phyloP scores from a whole-genome alignment of 1,140 invertebrate genomes.

The Monomorium pharaonis region DNA sequence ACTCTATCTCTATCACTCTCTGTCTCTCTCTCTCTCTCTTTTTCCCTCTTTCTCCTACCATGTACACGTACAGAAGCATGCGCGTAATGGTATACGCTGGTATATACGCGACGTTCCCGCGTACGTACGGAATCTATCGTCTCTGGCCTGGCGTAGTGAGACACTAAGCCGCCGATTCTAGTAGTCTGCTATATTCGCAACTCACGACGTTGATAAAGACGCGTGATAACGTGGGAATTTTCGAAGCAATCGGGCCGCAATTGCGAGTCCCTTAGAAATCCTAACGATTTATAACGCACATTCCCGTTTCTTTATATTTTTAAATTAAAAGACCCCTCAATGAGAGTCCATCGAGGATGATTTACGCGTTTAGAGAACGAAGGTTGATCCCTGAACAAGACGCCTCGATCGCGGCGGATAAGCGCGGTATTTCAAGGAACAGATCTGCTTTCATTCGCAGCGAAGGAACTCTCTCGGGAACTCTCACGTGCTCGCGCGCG shows the following conservation, averaged over 20 bases:
- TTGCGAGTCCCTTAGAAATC: neutral
- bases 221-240: slow-evolving; percentile 22
- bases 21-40: neutral
- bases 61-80: slow-evolving; percentile 71
- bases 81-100: slow-evolving; percentile 58
- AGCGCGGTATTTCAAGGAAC: neutral
- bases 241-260: neutral
- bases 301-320: neutral
- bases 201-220: neutral
- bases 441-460: slow-evolving; percentile 21
- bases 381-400: neutral
- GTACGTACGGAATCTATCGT: slow-evolving; percentile 73
- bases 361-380: neutral
- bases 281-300: neutral
- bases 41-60: neutral
- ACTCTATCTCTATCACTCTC: slow-evolving; percentile 22
- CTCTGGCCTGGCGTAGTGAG: slow-evolving; percentile 67
- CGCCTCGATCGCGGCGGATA: neutral
- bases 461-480: slow-evolving; percentile 14
- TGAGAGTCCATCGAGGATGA: neutral
- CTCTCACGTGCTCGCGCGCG: no score
- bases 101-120: slow-evolving; percentile 37
- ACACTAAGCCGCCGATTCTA: neutral
- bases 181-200: neutral
- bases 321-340: neutral